These are phyloP conservation scores for Ceratothoa steindachneri DNA, from an alignment of 2,888 invertebrate genomes.

Conservation along the genomic window DNA sequence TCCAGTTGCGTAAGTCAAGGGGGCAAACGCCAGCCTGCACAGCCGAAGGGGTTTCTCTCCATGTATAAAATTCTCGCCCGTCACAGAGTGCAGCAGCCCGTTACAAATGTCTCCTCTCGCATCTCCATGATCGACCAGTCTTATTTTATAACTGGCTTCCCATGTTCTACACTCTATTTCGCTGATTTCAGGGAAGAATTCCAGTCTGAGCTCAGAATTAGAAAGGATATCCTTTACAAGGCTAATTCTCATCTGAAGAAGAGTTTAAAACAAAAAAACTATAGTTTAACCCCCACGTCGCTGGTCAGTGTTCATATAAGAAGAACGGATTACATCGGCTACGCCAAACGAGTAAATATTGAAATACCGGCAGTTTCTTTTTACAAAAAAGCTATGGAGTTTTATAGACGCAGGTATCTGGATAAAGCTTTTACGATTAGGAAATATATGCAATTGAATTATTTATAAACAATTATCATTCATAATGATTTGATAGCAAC, in stretches of 20 bases:
- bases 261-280: background rate
- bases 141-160: background rate
- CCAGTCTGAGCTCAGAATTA: background rate
- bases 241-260: background rate
- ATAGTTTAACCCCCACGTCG: background rate
- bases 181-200: background rate
- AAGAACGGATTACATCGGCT: background rate
- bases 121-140: no score
- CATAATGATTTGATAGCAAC: no score
- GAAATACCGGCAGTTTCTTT: background rate
- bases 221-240: background rate
- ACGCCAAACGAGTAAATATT: background rate
- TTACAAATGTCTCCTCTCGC: no score
- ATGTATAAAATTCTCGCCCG: no score
- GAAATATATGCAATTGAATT: no score
- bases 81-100: no score
- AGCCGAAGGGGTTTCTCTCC: no score
- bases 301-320: background rate
- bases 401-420: background rate
- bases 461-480: no score
- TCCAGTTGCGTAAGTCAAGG: no score
- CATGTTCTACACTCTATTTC: background rate
- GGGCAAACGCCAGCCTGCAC: no score
- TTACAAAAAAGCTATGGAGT: background rate
- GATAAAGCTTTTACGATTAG: no score